phyloP scores from a whole-genome alignment of 2,888 invertebrate species.

The Tenthredo amoena region DNA sequence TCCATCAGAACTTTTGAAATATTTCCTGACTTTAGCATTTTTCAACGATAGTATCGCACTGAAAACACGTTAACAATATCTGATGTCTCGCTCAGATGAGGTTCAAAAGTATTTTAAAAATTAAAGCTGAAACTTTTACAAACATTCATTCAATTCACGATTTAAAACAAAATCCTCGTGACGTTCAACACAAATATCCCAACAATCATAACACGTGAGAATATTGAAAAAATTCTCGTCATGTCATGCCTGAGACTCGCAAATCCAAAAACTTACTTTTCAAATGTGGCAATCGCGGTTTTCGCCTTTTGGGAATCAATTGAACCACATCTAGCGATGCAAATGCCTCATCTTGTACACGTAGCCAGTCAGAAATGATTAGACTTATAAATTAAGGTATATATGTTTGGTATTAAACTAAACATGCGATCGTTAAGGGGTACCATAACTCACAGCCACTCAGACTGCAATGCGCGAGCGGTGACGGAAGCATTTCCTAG shows the following conservation, averaged over 20 bases:
- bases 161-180: not conserved
- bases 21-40: constrained; percentile 19
- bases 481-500: not conserved
- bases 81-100: not conserved
- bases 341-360: not conserved
- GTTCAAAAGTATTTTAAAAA: not conserved
- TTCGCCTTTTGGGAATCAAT: not conserved
- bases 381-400: not conserved
- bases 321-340: not conserved
- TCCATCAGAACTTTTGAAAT: constrained; percentile 30
- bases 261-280: not conserved
- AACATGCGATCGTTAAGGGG: not conserved
- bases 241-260: not conserved
- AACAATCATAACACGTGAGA: not conserved
- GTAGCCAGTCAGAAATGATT: not conserved
- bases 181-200: not conserved
- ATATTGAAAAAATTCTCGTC: not conserved
- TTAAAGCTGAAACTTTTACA: not conserved
- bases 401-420: not conserved
- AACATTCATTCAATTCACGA: not conserved
- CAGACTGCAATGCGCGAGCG: not conserved
- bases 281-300: not conserved
- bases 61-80: not conserved
- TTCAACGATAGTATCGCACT: not conserved
- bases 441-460: constrained; percentile 20